Percentiles rank a stretch among this genome's conserved stretches.
These are phyloP conservation scores for Mayetiola destructor DNA, from an alignment of 2,888 invertebrate species.

Conservation along the genomic window DNA sequence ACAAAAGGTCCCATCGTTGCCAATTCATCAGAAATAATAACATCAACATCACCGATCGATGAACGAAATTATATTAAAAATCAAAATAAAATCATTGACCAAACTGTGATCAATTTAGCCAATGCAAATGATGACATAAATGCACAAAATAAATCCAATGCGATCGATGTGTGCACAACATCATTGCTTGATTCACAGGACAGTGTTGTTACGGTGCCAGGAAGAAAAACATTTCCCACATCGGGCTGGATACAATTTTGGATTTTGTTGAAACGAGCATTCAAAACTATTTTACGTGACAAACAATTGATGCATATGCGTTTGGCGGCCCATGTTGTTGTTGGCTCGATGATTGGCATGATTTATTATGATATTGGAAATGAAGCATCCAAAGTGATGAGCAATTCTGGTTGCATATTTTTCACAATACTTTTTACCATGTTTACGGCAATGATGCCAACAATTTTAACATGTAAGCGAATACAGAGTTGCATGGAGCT, in stretches of 20 bases:
- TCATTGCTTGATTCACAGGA: conserved; percentile 58
- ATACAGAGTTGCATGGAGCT: no score
- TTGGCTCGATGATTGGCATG: conserved; percentile 82
- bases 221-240: conserved; percentile 62
- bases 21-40: conserved; percentile 23
- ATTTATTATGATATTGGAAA: conserved; percentile 87
- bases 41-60: conserved; percentile 29
- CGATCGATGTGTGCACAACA: conserved; percentile 50
- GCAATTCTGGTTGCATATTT: conserved; percentile 90
- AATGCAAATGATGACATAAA: conserved; percentile 19
- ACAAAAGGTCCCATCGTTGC: conserved; percentile 24
- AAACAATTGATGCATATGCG: conserved; percentile 82
- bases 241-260: conserved; percentile 73
- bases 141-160: conserved; percentile 28
- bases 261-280: conserved; percentile 73
- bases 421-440: conserved; percentile 93
- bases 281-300: conserved; percentile 67
- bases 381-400: conserved; percentile 85
- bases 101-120: conserved; percentile 27
- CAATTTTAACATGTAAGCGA: conserved; percentile 87
- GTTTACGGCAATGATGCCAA: conserved; percentile 98
- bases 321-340: conserved; percentile 55
- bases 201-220: conserved; percentile 49
- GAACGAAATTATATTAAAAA: conserved; percentile 21
- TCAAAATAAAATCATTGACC: conserved; percentile 15